phyloP scores from a whole-genome alignment of 2,888 invertebrate species.

The Brenthis ino region DNA sequence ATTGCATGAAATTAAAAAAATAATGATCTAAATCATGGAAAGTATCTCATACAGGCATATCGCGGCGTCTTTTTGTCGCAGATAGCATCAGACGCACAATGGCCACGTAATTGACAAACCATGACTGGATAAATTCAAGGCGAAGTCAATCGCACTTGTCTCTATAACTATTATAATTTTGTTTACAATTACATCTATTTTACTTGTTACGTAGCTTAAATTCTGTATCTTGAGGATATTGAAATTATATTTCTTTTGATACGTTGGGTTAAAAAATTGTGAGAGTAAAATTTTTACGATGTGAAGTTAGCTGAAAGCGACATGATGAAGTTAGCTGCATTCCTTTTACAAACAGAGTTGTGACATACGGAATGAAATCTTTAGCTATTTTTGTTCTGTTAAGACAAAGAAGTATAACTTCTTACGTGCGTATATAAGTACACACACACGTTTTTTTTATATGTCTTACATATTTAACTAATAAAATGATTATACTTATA shows the following conservation, averaged over 20 bases:
- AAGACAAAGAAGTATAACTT: too few relatives aligned
- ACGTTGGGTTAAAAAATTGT: too few relatives aligned
- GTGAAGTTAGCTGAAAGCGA: too few relatives aligned
- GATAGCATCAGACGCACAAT: conserved; percentile 73
- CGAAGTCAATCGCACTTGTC: conserved; percentile 52
- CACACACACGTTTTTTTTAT: not conserved
- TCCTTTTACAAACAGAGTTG: too few relatives aligned
- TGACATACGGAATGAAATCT: too few relatives aligned
- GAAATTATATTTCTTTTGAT: too few relatives aligned
- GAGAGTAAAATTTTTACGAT: too few relatives aligned
- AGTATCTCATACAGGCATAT: conserved; percentile 31
- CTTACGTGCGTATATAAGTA: too few relatives aligned
- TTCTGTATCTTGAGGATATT: not conserved
- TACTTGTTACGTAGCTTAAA: not conserved
- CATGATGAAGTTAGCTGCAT: too few relatives aligned
- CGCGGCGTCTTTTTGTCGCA: conserved; percentile 60
- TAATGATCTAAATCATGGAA: conserved; percentile 11
- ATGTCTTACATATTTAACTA: not conserved
- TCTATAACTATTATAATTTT: conserved; percentile 48
- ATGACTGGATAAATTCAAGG: conserved; percentile 77
- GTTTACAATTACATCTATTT: conserved; percentile 23
- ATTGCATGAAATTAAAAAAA: conserved; percentile 1
- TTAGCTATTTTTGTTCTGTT: too few relatives aligned
- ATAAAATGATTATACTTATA: too few relatives aligned
- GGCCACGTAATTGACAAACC: conserved; percentile 75